Conservation (phyloP, 2,797 vertebrate species). For the Coracias cyanogaster region DNA sequence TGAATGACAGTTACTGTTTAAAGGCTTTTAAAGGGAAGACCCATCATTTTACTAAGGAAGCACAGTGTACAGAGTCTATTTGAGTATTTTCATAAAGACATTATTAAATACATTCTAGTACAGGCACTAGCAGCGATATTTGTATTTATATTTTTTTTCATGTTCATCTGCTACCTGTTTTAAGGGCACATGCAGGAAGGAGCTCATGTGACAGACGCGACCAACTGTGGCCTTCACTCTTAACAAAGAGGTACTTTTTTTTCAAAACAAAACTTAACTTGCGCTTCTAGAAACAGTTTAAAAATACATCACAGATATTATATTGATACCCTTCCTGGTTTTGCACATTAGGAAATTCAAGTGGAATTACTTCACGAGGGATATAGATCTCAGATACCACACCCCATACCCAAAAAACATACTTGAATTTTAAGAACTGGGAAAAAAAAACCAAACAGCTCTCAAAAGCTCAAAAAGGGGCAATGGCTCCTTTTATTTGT, state of each 20-base stretch:
- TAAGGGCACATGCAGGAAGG: not conserved
- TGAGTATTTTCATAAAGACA: not conserved
- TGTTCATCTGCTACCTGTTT: not conserved
- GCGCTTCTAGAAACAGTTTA: not conserved
- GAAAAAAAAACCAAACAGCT: not conserved
- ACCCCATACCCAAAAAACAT: not conserved
- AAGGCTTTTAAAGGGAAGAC: not conserved
- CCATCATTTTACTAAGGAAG: not conserved
- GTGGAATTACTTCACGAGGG: not conserved
- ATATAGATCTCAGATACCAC: not conserved
- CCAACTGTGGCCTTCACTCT: constrained; percentile 33
- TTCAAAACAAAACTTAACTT: not conserved
- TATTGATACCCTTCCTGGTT: not conserved
- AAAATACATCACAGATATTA: not conserved
- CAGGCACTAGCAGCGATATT: not conserved
- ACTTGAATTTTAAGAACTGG: not conserved
- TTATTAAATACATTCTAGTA: not conserved
- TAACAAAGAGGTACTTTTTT: not conserved
- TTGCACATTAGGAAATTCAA: not conserved
- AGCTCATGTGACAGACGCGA: not conserved
- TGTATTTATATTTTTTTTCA: not conserved
- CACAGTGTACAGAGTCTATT: constrained; percentile 10
- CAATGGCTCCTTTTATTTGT: not conserved
- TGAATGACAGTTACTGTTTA: not conserved
- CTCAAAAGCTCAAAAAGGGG: not conserved